These are phyloP conservation scores for Sciaenops ocellatus DNA, from an alignment of 2,797 vertebrate genomes.

Conservation along the genomic window DNA sequence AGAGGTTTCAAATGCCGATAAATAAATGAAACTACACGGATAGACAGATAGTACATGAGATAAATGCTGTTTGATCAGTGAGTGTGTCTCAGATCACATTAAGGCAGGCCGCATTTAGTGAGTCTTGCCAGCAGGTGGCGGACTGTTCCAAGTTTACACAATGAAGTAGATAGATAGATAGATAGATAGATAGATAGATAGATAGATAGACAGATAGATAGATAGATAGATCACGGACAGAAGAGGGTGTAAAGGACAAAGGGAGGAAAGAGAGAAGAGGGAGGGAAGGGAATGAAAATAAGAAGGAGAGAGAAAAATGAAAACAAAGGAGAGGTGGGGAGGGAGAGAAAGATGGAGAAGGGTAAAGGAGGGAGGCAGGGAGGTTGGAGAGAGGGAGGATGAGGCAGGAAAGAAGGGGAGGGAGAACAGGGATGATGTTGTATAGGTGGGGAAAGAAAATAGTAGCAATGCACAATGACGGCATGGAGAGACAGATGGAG, in stretches of 20 bases:
- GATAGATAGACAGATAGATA: neutral
- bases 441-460: neutral
- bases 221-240: neutral
- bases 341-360: neutral
- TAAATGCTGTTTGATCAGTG: neutral
- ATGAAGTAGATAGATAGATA: neutral
- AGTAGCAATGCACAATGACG: neutral
- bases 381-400: neutral
- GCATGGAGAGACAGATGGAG: conserved; percentile 19
- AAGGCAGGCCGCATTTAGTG: conserved; percentile 7
- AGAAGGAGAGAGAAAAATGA: neutral
- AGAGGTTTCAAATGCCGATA: neutral
- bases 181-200: neutral
- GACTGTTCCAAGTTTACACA: conserved; percentile 10
- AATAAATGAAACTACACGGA: neutral
- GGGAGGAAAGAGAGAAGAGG: no score
- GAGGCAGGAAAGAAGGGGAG: neutral
- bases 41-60: no score
- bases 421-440: neutral
- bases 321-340: neutral
- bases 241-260: neutral
- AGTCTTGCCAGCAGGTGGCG: conserved; percentile 59
- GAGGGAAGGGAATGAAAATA: no score
- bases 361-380: neutral
- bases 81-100: neutral